A percentile compares a stretch with the other conserved stretches of the same genome.
Evolutionary conservation across 2,797 vertebrate genomes (phyloP).

Genomic region (Clarias laeviceps): DNA sequence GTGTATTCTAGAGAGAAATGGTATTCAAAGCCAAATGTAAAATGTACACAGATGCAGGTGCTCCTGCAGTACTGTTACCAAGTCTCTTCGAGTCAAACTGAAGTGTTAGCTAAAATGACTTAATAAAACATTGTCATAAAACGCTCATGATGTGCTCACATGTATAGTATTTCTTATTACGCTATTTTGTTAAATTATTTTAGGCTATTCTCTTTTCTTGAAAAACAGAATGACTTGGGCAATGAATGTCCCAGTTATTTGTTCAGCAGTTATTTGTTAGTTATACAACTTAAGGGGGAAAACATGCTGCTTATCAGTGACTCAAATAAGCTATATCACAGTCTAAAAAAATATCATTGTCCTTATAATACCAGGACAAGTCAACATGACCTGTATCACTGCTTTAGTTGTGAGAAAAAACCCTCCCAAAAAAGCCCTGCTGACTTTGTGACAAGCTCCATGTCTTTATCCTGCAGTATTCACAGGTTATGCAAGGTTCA

Average conservation of each 20-base stretch:
- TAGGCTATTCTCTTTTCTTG: background rate
- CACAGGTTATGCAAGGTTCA: background rate
- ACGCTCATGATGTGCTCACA: background rate
- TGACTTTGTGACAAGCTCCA: background rate
- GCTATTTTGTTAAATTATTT: background rate
- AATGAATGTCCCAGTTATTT: background rate
- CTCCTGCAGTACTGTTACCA: background rate
- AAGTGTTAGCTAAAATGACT: background rate
- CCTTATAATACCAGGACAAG: background rate
- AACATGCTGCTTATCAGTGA: background rate
- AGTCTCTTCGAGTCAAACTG: background rate
- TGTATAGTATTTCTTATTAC: background rate
- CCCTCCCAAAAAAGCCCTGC: background rate
- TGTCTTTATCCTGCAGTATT: background rate
- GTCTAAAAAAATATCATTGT: background rate
- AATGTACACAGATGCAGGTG: background rate
- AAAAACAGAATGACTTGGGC: background rate
- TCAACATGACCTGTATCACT: background rate
- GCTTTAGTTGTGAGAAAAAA: background rate
- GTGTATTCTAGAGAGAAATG: background rate
- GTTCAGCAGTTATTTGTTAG: background rate
- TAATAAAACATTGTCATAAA: background rate
- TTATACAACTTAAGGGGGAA: too few species aligned
- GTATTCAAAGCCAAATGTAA: conserved; percentile 1
- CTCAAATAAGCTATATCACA: background rate